These are phyloP conservation scores for Ochropleura plecta DNA, from an alignment of 2,888 invertebrate species.

Conservation along the genomic window DNA sequence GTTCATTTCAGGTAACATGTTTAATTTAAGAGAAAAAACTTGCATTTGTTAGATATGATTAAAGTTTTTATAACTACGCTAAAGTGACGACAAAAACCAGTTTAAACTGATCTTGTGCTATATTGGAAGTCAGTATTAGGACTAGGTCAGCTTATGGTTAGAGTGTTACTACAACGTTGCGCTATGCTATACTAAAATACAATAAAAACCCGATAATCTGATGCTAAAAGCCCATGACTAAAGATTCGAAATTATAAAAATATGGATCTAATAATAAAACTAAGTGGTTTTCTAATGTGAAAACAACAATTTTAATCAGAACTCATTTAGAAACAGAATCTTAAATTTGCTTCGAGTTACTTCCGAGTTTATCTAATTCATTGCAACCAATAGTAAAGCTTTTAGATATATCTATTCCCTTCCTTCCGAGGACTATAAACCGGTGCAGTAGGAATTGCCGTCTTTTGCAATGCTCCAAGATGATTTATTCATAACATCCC, in stretches of 20 bases:
- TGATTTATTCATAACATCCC: constrained; percentile 80
- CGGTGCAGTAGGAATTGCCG: constrained; percentile 75
- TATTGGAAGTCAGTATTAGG: neutral
- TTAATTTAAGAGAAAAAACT: too few species aligned
- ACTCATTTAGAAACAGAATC: neutral
- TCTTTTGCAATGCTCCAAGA: constrained; percentile 74
- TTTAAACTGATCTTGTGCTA: neutral
- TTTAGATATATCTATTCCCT: constrained; percentile 67
- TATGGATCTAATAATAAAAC: neutral
- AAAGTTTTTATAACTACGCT: too few species aligned
- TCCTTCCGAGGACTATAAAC: constrained; percentile 73
- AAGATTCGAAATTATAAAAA: neutral
- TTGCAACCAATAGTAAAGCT: constrained; percentile 52
- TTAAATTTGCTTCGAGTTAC: constrained; percentile 1
- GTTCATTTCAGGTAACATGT: too few species aligned
- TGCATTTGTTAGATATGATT: too few species aligned
- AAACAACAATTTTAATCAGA: neutral
- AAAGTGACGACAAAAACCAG: neutral
- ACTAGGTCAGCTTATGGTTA: neutral
- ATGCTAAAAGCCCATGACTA: neutral
- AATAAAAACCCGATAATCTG: neutral
- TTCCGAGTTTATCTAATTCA: constrained; percentile 28
- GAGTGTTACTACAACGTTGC: neutral
- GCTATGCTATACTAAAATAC: neutral
- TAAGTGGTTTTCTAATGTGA: neutral